Percentiles rank a stretch among this genome's conserved stretches.
These are phyloP conservation scores for Clepsis dumicolana DNA, from an alignment of 2,888 invertebrate genomes.

Conservation along the genomic window DNA sequence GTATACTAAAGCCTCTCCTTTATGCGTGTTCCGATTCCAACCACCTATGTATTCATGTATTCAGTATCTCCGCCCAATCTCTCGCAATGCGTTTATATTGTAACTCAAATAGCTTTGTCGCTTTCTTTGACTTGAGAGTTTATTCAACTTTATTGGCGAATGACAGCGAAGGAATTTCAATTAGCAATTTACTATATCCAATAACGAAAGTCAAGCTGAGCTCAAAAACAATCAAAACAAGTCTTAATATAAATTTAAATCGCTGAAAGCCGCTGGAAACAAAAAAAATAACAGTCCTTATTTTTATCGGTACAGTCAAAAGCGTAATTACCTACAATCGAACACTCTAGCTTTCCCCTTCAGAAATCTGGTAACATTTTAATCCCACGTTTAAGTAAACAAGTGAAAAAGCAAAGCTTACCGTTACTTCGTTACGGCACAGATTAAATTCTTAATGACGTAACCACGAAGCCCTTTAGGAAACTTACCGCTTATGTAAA, in stretches of 20 bases:
- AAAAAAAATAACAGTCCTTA: too few relatives aligned
- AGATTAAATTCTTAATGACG: not conserved
- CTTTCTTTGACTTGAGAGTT: not conserved
- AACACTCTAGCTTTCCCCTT: too few relatives aligned
- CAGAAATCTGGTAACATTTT: too few relatives aligned
- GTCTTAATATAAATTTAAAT: too few relatives aligned
- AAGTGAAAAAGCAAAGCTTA: not conserved
- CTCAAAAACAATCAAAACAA: too few relatives aligned
- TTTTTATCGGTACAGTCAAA: too few relatives aligned
- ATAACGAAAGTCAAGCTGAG: not conserved
- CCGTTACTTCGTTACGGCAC: not conserved
- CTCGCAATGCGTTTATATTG: slow-evolving; percentile 16
- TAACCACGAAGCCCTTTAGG: not conserved
- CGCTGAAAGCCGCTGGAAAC: too few relatives aligned
- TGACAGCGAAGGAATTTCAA: not conserved
- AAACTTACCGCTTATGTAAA: not conserved
- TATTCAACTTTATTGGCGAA: not conserved
- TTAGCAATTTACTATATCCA: not conserved
- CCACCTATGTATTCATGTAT: slow-evolving; percentile 20
- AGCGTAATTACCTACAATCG: too few relatives aligned
- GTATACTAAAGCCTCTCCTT: slow-evolving; percentile 8
- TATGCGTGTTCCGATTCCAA: slow-evolving; percentile 9
- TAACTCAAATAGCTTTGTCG: slow-evolving; percentile 11
- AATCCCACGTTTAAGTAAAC: too few relatives aligned
- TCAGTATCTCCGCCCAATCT: not conserved